phyloP scores from a whole-genome alignment of 2,113 vertebrate genomes.

The Pelusios castaneus region DNA sequence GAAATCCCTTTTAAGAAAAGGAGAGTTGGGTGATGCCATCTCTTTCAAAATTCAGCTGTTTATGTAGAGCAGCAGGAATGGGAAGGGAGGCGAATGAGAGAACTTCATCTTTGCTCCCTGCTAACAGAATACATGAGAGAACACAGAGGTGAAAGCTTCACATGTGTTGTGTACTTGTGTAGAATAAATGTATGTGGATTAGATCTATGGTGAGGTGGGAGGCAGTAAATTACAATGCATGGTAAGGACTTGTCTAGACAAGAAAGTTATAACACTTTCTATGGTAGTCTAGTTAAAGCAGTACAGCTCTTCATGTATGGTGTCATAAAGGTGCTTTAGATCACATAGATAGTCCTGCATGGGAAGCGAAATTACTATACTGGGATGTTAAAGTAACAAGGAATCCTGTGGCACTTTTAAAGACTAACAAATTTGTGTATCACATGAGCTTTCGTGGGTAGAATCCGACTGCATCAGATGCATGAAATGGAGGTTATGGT shows the following conservation, averaged over 20 bases:
- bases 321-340: not conserved
- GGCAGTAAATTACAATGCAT: not conserved
- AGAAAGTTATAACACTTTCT: conserved; percentile 27
- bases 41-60: not conserved
- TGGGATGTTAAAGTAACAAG: not conserved
- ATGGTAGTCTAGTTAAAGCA: not conserved
- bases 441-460: too few species aligned
- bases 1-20: not conserved
- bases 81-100: not conserved
- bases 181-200: not conserved
- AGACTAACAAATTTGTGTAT: too few species aligned
- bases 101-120: not conserved
- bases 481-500: too few species aligned
- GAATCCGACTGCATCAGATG: too few species aligned
- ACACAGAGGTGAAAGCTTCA: not conserved
- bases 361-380: not conserved
- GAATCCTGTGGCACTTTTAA: too few species aligned
- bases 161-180: not conserved
- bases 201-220: not conserved
- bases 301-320: not conserved
- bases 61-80: not conserved
- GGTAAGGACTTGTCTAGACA: conserved; percentile 12
- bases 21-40: not conserved
- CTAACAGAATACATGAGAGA: not conserved
- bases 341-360: not conserved